Conservation (phyloP, 2,113 vertebrate genomes). For the Meriones unguiculatus region DNA sequence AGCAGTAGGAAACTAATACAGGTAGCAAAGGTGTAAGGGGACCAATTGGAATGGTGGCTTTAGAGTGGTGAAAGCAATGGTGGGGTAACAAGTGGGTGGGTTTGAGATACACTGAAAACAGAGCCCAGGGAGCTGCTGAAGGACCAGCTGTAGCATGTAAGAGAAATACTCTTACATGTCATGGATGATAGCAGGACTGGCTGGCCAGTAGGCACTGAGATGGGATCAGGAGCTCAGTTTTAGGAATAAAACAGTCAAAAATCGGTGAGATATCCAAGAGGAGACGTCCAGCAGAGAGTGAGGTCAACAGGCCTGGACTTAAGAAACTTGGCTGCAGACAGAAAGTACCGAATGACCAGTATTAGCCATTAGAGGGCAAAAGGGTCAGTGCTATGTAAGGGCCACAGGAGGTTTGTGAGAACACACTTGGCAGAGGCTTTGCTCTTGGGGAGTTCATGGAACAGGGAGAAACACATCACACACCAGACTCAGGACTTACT, state of each 20-base stretch:
- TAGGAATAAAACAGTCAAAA: neutral
- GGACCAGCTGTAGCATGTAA: neutral
- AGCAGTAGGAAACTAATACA: neutral
- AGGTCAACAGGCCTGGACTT: neutral
- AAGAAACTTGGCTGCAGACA: neutral
- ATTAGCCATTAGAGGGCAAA: neutral
- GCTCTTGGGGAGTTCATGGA: neutral
- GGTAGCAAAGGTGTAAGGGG: neutral
- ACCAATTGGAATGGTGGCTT: neutral
- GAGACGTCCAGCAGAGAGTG: neutral
- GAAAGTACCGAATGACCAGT: neutral
- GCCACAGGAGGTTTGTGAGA: neutral
- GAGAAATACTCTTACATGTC: neutral
- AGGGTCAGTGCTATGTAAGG: rapidly evolving
- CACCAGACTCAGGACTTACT: slow-evolving; percentile 86
- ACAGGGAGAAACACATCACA: neutral
- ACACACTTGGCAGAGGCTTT: neutral
- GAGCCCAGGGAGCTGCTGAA: neutral
- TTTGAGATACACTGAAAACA: neutral
- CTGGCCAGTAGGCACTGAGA: neutral
- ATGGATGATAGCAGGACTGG: too few relatives aligned
- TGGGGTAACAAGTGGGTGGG: neutral
- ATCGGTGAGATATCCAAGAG: too few relatives aligned
- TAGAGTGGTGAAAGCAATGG: too few relatives aligned
- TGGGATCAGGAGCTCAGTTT: neutral